Conservation (phyloP, 2,797 vertebrate species). For the Phyllotis vaccarum region DNA sequence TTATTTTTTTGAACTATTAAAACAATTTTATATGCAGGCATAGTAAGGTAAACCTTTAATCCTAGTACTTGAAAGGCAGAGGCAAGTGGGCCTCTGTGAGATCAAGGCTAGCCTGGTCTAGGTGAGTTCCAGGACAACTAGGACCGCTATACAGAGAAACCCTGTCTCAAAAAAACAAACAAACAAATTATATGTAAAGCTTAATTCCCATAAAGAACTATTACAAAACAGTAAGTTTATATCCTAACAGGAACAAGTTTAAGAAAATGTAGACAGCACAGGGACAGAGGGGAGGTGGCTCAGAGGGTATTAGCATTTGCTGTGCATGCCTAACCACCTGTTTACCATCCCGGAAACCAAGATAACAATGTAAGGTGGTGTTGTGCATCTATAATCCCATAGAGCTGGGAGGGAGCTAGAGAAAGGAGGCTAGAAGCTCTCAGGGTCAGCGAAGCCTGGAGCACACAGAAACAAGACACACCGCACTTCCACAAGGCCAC, state of each 20-base stretch:
- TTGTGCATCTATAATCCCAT: neutral
- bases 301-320: neutral
- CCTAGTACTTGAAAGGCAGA: neutral
- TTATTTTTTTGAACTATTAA: conserved; percentile 19
- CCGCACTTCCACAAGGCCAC: neutral
- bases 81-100: neutral
- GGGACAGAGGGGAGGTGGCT: neutral
- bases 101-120: neutral
- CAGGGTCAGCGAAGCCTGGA: neutral
- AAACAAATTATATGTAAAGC: neutral
- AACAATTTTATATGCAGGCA: neutral
- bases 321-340: neutral
- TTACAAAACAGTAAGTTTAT: conserved; percentile 51
- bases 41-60: neutral
- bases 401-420: neutral
- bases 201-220: conserved; percentile 61
- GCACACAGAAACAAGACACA: neutral
- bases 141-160: neutral
- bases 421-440: neutral
- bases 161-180: neutral
- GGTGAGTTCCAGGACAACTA: neutral
- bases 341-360: neutral
- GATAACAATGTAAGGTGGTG: no score
- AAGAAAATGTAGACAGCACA: neutral
- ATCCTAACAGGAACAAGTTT: neutral